Base-by-base conservation (phyloP, 2,113 vertebrate genomes). In the Peromyscus polionotus region DNA sequence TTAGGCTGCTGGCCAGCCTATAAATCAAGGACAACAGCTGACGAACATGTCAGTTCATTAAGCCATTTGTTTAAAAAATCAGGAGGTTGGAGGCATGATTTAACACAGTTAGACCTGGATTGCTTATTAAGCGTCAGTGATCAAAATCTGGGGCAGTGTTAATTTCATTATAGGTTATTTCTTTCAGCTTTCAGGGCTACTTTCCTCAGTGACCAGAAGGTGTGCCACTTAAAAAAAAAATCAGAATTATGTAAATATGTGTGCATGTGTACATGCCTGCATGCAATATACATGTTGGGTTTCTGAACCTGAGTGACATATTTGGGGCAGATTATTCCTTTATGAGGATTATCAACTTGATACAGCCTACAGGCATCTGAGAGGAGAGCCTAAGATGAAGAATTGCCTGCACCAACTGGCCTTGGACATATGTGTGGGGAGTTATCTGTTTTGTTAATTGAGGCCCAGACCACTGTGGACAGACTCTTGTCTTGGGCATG, bases 11-110 rank as follows among this genome's bases (percentile, higher is more conserved):
- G 95, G 90, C 96, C 31, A 96, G 91, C 31, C 97, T 91, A 59
- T 90, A 84, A 97, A 88, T 73, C 4, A 97, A 88, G 90, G 3
- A 97, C 84, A 89, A 85, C 88, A 94, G 93, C 94, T 93, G 92
- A 85, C 97, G 96, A 97, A 57, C 65, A 97, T 59, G 92, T 79
- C 90, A 91, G 96, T 87, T 68, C 96, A 86, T 96, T 97, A 97
- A 97, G 95, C 89, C 68, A 93, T 63, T 94, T 94, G 77, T 85
- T 73, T 90, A 91, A 97, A 54, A 96, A 96, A 96, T 91, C 95
- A 90, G 59, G 70, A 48, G 28, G 67, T 61, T 89, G 86, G 63
- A 91, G 51, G 59, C 79, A 45, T 88, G 93, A 95, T 77, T 95
- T 93, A 92, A 96, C 81, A 86, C 26, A 90, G 73, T 54, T 67